Evolutionary conservation across 2,888 invertebrate species (phyloP).

Genomic region (Heliconius ismenius): DNA sequence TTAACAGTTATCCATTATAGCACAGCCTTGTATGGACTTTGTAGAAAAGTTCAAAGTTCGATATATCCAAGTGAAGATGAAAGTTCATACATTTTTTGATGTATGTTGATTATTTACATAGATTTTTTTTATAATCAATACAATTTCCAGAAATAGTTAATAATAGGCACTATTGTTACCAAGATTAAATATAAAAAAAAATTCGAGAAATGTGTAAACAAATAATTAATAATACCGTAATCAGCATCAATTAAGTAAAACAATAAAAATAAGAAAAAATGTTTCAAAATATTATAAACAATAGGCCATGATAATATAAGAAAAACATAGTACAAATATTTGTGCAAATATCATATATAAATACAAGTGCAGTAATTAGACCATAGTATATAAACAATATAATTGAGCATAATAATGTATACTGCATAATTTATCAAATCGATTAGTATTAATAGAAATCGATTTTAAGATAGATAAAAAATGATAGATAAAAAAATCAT

Average conservation of each 20-base stretch:
- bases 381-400: conserved; percentile 22
- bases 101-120: conserved; percentile 14
- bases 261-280: not conserved
- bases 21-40: conserved; percentile 54
- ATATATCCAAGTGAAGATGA: conserved; percentile 7
- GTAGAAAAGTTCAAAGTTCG: conserved; percentile 6
- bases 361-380: conserved; percentile 27
- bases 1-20: conserved; percentile 46
- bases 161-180: conserved; percentile 2
- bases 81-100: not conserved
- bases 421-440: not conserved
- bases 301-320: conserved; percentile 30
- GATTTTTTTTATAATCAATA: not conserved
- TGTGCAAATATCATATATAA: conserved; percentile 26
- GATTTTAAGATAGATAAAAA: not conserved
- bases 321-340: conserved; percentile 16
- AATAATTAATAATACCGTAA: not conserved
- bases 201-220: not conserved
- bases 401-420: conserved; percentile 32
- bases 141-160: not conserved
- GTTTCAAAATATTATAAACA: not conserved
- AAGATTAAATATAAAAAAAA: not conserved
- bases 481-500: conserved; percentile 4
- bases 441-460: conserved; percentile 2
- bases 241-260: not conserved